A percentile compares a stretch with the other conserved stretches of the same genome.
These are phyloP conservation scores for Cataglyphis livida DNA, from an alignment of 2,888 invertebrate genomes.

Conservation along the genomic window DNA sequence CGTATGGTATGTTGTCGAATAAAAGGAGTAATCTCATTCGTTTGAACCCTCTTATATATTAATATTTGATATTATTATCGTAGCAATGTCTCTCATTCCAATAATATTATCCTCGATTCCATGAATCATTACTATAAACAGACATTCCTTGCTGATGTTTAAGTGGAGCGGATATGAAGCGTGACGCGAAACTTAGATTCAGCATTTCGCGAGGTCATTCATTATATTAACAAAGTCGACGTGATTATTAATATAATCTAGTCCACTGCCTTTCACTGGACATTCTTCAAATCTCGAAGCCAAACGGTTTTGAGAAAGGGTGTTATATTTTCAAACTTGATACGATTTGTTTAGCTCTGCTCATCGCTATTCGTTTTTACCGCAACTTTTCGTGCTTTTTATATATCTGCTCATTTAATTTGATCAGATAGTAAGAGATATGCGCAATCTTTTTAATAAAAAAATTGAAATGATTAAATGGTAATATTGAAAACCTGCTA, in stretches of 20 bases:
- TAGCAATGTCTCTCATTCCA: not conserved
- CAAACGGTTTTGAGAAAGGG: constrained; percentile 33
- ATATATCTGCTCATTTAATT: no score
- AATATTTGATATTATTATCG: not conserved
- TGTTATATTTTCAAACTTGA: constrained; percentile 9
- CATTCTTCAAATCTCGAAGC: constrained; percentile 71
- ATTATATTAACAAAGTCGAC: constrained; percentile 57
- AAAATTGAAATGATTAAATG: not conserved
- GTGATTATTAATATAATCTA: constrained; percentile 64
- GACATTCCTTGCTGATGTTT: not conserved
- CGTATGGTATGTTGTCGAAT: no score
- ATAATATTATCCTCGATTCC: not conserved
- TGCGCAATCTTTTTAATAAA: not conserved
- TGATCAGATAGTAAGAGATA: not conserved
- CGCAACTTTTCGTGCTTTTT: not conserved
- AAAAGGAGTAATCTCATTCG: not conserved
- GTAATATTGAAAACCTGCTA: constrained; percentile 18
- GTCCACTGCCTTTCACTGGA: constrained; percentile 77
- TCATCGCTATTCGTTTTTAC: not conserved
- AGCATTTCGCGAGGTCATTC: not conserved
- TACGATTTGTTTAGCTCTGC: not conserved
- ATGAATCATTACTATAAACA: no score
- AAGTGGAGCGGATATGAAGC: constrained; percentile 16
- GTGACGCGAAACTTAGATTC: constrained; percentile 3
- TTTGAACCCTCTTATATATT: not conserved